Evolutionary conservation across 2,888 invertebrate species (phyloP).

Genomic region (Agrochola circellaris): DNA sequence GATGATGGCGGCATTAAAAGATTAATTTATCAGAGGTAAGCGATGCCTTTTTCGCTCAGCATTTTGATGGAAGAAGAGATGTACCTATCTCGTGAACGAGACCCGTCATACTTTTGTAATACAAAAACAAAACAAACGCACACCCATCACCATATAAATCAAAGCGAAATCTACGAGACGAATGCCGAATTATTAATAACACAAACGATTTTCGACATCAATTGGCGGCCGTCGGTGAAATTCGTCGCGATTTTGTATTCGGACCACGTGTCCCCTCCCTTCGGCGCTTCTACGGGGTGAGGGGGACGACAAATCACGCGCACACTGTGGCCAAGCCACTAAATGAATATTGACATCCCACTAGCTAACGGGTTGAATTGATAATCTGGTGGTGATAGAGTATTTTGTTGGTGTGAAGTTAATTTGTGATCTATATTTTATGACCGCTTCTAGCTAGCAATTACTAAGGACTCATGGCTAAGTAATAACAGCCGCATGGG

Average conservation of each 20-base stretch:
- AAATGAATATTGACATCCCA: slow-evolving; percentile 90
- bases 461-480: too few relatives aligned
- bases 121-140: slow-evolving; percentile 44
- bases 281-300: slow-evolving; percentile 66
- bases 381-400: slow-evolving; percentile 77
- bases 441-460: background rate
- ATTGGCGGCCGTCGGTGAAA: slow-evolving; percentile 72
- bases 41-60: too few relatives aligned
- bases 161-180: slow-evolving; percentile 70
- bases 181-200: slow-evolving; percentile 81
- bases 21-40: too few relatives aligned
- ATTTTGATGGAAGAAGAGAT: too few relatives aligned
- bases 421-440: slow-evolving; percentile 49
- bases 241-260: slow-evolving; percentile 80
- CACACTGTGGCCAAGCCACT: slow-evolving; percentile 72
- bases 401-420: slow-evolving; percentile 51
- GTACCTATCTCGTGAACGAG: background rate
- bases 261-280: slow-evolving; percentile 72
- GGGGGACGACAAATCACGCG: slow-evolving; percentile 84
- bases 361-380: slow-evolving; percentile 87
- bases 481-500: too few relatives aligned
- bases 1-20: too few relatives aligned
- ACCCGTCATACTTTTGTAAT: background rate
- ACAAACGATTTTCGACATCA: slow-evolving; percentile 80
- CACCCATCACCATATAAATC: slow-evolving; percentile 66